A percentile compares a stretch with the other conserved stretches of the same genome.
phyloP scores from a whole-genome alignment of 2,797 vertebrate genomes.

The Macropodus opercularis region DNA sequence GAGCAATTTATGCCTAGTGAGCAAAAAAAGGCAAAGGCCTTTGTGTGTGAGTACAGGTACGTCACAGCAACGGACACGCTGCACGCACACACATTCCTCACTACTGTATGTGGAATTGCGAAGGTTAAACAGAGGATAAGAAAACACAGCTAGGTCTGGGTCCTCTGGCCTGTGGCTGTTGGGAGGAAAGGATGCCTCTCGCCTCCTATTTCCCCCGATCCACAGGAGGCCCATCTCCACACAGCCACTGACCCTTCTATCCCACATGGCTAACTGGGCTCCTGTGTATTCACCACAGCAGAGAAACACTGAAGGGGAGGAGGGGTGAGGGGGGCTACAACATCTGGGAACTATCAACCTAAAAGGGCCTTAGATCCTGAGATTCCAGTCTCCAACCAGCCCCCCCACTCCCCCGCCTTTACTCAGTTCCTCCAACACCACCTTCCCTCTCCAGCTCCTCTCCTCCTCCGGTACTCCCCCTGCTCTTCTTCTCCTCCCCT shows the following conservation, averaged over 20 bases:
- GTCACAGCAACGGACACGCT: conserved; percentile 5
- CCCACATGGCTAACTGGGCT: conserved; percentile 77
- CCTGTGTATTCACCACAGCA: conserved; percentile 74
- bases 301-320: conserved; percentile 62
- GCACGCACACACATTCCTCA: conserved; percentile 5
- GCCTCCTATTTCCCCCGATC: conserved; percentile 73
- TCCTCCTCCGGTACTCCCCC: conserved; percentile 29
- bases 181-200: conserved; percentile 67
- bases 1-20: too few relatives aligned
- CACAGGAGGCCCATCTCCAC: conserved; percentile 75
- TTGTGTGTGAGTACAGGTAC: conserved; percentile 1
- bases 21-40: too few relatives aligned
- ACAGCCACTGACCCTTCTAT: conserved; percentile 74
- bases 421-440: conserved; percentile 65
- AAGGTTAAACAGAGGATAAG: conserved; percentile 38
- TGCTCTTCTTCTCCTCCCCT: conserved; percentile 67
- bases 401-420: conserved; percentile 45
- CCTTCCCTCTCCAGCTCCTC: conserved; percentile 59
- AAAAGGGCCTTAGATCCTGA: conserved; percentile 76
- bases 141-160: conserved; percentile 61
- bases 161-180: conserved; percentile 61
- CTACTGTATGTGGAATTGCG: conserved; percentile 27
- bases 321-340: conserved; percentile 62
- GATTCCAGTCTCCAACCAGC: conserved; percentile 74
- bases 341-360: conserved; percentile 85